These are phyloP conservation scores for Ianthella basta DNA, from an alignment of 37 sponge, comb jelly and placozoan species.

Conservation along the genomic window DNA sequence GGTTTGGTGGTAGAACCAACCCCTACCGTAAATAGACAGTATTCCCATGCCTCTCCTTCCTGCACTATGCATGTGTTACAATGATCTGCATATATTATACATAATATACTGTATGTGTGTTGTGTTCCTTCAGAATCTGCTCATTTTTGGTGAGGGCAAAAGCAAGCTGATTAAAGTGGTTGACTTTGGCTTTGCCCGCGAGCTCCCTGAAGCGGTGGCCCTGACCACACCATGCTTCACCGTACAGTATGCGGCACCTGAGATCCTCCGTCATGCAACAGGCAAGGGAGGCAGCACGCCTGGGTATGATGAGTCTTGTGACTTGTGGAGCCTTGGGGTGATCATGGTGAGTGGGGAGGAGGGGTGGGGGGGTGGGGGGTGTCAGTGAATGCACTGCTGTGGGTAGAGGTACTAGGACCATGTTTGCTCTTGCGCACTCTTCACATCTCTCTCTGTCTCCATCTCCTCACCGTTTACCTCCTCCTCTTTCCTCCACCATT, in stretches of 20 bases:
- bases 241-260: constrained; percentile 95
- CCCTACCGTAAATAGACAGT: no score
- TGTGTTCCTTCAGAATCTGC: constrained; percentile 63
- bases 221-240: constrained; percentile 96
- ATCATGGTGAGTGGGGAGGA: constrained; percentile 72
- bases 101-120: background rate
- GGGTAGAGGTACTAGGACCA: no score
- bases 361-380: background rate
- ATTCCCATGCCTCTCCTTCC: no score
- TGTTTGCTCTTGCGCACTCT: no score
- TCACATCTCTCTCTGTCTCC: no score
- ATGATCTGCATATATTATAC: no score
- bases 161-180: constrained; percentile 71
- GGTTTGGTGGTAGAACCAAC: no score
- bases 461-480: no score
- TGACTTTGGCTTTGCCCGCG: constrained; percentile 95
- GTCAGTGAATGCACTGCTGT: background rate
- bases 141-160: constrained; percentile 60
- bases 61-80: no score
- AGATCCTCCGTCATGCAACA: constrained; percentile 67
- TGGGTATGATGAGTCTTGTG: constrained; percentile 92
- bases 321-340: constrained; percentile 97
- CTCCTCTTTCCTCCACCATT: no score
- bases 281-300: constrained; percentile 21
- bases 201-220: constrained; percentile 53